These are phyloP conservation scores for Oceanodroma leucorhoa DNA, from an alignment of 2,797 vertebrate genomes.

Conservation along the genomic window DNA sequence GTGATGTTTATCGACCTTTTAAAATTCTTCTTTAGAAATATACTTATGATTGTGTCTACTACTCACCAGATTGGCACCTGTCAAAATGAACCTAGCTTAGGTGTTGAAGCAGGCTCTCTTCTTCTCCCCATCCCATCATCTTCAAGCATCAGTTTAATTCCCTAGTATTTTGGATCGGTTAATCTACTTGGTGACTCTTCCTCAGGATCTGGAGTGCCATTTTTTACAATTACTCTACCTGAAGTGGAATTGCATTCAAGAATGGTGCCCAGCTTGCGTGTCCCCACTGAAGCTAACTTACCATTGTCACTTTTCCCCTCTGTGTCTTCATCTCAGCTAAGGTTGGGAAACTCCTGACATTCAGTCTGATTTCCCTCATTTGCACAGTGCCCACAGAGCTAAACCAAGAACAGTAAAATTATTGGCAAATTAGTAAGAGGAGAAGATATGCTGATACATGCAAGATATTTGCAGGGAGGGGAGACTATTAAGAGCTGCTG, in stretches of 20 bases:
- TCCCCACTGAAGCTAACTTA: background rate
- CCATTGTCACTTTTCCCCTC: accelerated
- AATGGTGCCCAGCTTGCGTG: accelerated
- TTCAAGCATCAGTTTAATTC: background rate
- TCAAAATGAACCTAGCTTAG: background rate
- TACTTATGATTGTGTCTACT: background rate
- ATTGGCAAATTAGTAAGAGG: background rate
- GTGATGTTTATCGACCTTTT: background rate
- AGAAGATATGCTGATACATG: background rate
- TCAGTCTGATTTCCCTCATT: background rate
- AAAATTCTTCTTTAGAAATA: background rate
- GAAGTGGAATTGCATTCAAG: background rate
- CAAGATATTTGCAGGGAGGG: background rate
- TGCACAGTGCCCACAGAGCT: background rate
- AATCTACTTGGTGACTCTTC: background rate
- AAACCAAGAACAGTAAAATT: background rate
- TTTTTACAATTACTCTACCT: background rate
- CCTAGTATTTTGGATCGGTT: background rate
- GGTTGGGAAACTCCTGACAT: background rate
- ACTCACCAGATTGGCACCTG: background rate
- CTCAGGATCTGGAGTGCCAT: background rate
- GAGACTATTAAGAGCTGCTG: background rate
- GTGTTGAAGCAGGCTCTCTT: background rate
- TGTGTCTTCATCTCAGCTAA: background rate
- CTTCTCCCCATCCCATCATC: background rate